Evolutionary conservation across 2,888 invertebrate genomes (phyloP).

Genomic region (Odontocerum albicorne): DNA sequence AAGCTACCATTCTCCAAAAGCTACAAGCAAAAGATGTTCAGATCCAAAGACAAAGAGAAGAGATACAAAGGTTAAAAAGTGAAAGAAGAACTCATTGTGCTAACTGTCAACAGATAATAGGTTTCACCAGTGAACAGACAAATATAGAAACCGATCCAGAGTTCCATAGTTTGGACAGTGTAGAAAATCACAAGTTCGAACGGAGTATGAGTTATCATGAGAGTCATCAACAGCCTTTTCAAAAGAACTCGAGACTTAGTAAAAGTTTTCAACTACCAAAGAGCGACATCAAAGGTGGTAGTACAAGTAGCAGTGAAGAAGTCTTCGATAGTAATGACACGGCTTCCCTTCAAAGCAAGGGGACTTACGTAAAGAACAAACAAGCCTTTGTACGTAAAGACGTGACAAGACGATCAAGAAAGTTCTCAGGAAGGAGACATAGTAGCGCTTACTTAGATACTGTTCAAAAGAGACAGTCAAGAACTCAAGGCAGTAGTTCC

Average conservation of each 20-base stretch:
- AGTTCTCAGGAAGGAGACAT: conserved; percentile 55
- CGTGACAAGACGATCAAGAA: conserved; percentile 55
- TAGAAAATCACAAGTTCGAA: conserved; percentile 56
- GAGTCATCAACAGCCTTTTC: conserved; percentile 55
- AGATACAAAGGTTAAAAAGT: conserved; percentile 66
- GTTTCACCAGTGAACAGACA: conserved; percentile 57
- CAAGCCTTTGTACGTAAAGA: conserved; percentile 56
- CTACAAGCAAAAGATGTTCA: conserved; percentile 72
- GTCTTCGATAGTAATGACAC: conserved; percentile 47
- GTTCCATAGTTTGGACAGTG: conserved; percentile 57
- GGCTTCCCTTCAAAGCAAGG: conserved; percentile 44
- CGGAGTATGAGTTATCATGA: conserved; percentile 56
- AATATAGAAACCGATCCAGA: conserved; percentile 58
- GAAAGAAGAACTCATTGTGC: conserved; percentile 52
- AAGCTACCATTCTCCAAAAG: conserved; percentile 68
- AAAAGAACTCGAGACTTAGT: conserved; percentile 57
- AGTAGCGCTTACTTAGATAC: conserved; percentile 48
- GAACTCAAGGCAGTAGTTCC: conserved; percentile 48
- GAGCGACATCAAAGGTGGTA: conserved; percentile 46
- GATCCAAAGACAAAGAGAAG: conserved; percentile 68
- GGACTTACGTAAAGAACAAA: conserved; percentile 62
- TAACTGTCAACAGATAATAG: conserved; percentile 55
- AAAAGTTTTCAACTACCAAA: conserved; percentile 57
- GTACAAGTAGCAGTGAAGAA: conserved; percentile 57
- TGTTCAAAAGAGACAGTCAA: conserved; percentile 47